phyloP scores from a whole-genome alignment of 2,888 invertebrate species.

The Hetaerina titia region DNA sequence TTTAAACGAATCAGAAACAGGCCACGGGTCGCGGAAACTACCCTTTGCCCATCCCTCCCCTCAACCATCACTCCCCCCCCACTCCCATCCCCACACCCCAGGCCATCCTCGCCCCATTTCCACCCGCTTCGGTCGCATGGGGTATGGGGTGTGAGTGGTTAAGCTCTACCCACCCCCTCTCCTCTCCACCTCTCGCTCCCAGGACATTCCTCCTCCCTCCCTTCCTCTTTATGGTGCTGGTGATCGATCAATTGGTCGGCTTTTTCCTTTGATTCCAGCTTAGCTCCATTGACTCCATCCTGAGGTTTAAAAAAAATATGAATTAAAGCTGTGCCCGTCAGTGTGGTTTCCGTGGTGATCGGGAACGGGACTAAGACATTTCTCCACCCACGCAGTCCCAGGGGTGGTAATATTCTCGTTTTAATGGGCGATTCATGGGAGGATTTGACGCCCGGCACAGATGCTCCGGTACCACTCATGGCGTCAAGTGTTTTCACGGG shows the following conservation, averaged over 20 bases:
- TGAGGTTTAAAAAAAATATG: neutral
- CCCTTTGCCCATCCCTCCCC: neutral
- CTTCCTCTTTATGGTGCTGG: no score
- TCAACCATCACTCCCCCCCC: neutral
- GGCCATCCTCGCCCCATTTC: no score
- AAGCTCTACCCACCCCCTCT: neutral
- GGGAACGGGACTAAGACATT: neutral
- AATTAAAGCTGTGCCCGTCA: neutral
- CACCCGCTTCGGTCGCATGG: neutral
- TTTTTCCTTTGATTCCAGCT: neutral
- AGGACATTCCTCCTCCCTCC: neutral
- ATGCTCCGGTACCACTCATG: no score
- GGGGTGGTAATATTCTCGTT: neutral
- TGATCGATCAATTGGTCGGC: constrained; percentile 1
- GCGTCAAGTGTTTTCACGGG: no score
- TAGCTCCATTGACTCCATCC: neutral
- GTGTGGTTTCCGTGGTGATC: neutral
- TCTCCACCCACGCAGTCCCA: neutral
- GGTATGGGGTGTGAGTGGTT: no score
- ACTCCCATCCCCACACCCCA: no score
- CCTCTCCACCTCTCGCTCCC: neutral
- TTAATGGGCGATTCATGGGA: neutral
- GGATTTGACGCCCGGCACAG: neutral
- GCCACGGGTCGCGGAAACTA: neutral
- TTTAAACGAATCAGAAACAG: neutral